Percentiles rank a stretch among this genome's conserved stretches.
Conservation (phyloP, 2,113 vertebrate genomes). For the Erythrocercus mccallii region DNA sequence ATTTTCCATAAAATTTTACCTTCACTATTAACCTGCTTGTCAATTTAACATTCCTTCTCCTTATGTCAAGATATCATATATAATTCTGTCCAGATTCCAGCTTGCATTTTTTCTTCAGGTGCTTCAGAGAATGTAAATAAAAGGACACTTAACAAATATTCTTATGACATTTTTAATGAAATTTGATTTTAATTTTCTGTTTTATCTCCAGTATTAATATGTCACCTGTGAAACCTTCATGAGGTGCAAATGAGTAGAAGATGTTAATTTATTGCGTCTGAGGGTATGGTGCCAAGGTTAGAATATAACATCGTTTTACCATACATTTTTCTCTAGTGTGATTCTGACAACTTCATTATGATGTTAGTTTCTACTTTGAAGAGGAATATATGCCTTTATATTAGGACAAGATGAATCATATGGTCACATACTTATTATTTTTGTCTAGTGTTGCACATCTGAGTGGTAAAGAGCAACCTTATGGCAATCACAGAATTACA, state of each 20-base stretch:
- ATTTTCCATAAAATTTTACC: not conserved
- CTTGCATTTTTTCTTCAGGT: not conserved
- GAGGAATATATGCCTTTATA: not conserved
- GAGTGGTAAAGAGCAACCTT: not conserved
- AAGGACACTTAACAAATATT: not conserved
- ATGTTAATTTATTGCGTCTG: not conserved
- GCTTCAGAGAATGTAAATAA: not conserved
- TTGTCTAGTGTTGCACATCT: not conserved
- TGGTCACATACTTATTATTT: not conserved
- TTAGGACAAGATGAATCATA: not conserved
- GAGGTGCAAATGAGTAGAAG: not conserved
- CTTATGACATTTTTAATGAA: not conserved
- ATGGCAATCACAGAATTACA: not conserved
- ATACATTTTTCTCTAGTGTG: not conserved
- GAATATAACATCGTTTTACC: not conserved
- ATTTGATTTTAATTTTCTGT: not conserved
- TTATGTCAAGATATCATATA: not conserved
- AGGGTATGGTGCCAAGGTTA: not conserved
- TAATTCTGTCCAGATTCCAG: not conserved
- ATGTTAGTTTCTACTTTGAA: not conserved
- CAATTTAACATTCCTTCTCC: not conserved
- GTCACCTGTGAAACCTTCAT: not conserved
- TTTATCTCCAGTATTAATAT: not conserved
- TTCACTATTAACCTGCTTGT: conserved; percentile 5
- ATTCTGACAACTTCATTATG: not conserved